Evolutionary conservation across 1,140 invertebrate genomes (phyloP).

Genomic region (Dryas iulia): DNA sequence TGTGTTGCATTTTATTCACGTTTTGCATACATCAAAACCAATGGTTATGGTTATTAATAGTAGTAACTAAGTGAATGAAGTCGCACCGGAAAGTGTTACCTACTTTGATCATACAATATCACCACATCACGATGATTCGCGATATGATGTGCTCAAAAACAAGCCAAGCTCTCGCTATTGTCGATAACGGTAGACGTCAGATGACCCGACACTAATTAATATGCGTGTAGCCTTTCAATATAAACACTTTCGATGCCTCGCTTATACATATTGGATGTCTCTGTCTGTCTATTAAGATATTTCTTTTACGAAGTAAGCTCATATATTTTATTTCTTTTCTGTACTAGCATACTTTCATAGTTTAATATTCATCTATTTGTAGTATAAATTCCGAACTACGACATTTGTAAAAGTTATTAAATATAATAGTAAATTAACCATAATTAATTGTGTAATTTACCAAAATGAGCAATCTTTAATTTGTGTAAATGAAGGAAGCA

Average conservation of each 20-base stretch:
- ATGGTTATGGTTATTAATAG: slow-evolving; percentile 1
- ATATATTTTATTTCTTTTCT: too few relatives aligned
- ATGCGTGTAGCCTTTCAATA: slow-evolving; percentile 16
- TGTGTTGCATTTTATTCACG: not conserved
- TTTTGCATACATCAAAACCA: not conserved
- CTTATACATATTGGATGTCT: not conserved
- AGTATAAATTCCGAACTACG: too few relatives aligned
- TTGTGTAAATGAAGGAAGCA: too few relatives aligned
- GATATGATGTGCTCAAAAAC: slow-evolving; percentile 49
- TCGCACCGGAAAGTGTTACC: slow-evolving; percentile 38
- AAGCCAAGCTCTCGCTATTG: slow-evolving; percentile 48
- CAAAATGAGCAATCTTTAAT: too few relatives aligned
- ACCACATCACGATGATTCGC: slow-evolving; percentile 50
- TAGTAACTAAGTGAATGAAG: slow-evolving; percentile 22
- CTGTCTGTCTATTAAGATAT: not conserved
- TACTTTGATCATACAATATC: slow-evolving; percentile 37
- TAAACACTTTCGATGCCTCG: slow-evolving; percentile 32
- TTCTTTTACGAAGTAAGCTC: not conserved
- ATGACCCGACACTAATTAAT: slow-evolving; percentile 47
- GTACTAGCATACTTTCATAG: too few relatives aligned
- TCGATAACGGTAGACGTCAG: slow-evolving; percentile 51
- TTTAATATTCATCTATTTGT: too few relatives aligned
- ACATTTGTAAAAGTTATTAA: too few relatives aligned
- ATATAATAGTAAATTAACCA: too few relatives aligned
- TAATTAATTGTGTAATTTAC: too few relatives aligned